Evolutionary conservation across 2,113 vertebrate genomes (phyloP).

Genomic region (Sceloporus undulatus): DNA sequence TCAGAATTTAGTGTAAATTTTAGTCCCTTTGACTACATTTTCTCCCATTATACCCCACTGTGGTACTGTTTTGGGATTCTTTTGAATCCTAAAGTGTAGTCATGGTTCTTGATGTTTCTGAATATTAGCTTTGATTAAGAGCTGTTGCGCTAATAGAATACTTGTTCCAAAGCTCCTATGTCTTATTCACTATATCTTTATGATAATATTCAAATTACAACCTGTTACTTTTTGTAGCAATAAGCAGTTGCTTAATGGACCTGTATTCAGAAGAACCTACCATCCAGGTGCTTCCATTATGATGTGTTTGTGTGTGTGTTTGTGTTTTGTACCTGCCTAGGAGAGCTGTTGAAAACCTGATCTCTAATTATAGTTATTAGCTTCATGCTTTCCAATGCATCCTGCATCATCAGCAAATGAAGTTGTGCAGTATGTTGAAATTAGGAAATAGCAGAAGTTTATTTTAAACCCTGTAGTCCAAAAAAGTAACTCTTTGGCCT

Average conservation of each 20-base stretch:
- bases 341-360: neutral
- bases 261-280: neutral
- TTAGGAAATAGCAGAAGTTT: conserved; percentile 6
- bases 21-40: too few relatives aligned
- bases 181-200: neutral
- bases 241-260: neutral
- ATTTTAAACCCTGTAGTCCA: too few relatives aligned
- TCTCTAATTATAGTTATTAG: conserved; percentile 11
- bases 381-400: accelerated
- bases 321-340: neutral
- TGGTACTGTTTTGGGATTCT: neutral
- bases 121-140: neutral
- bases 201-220: neutral
- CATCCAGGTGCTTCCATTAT: conserved; percentile 1
- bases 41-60: too few relatives aligned
- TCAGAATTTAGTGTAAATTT: too few relatives aligned
- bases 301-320: neutral
- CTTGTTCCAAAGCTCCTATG: neutral
- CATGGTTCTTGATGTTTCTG: neutral
- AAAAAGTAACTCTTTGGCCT: too few relatives aligned
- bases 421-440: neutral
- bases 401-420: neutral
- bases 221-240: neutral
- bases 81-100: neutral
- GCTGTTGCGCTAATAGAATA: neutral